Evolutionary conservation across 2,797 vertebrate genomes (phyloP).

Genomic region (Schizothorax lantsangensis): DNA sequence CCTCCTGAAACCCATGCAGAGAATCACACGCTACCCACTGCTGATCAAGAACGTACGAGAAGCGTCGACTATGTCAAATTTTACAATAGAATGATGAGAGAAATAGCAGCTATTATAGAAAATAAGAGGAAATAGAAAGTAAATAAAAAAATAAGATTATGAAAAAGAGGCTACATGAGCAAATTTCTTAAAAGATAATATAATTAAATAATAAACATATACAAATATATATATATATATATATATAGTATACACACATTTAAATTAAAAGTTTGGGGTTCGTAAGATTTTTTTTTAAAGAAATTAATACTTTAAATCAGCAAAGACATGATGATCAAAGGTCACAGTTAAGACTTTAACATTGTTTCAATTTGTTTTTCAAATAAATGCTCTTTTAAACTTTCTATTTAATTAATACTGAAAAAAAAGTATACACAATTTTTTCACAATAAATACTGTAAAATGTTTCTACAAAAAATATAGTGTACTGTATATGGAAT

Average conservation of each 20-base stretch:
- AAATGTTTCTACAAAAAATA: not conserved
- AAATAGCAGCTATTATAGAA: not conserved
- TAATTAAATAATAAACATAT: not conserved
- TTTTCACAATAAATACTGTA: not conserved
- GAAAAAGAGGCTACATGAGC: not conserved
- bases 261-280: not conserved
- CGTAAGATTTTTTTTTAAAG: not conserved
- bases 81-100: not conserved
- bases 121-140: not conserved
- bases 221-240: too few species aligned
- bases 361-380: not conserved
- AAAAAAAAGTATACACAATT: not conserved
- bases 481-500: not conserved
- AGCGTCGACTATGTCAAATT: not conserved
- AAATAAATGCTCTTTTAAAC: not conserved
- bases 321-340: not conserved
- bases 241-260: too few species aligned
- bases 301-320: not conserved
- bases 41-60: conserved; percentile 91
- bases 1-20: conserved; percentile 97
- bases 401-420: not conserved
- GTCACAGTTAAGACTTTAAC: too few species aligned
- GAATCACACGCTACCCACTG: conserved; percentile 97
- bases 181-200: too few species aligned
- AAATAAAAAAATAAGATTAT: not conserved